Base-by-base conservation (phyloP, 92 coral and sea anemone species). In the Actinostola sp. region DNA sequence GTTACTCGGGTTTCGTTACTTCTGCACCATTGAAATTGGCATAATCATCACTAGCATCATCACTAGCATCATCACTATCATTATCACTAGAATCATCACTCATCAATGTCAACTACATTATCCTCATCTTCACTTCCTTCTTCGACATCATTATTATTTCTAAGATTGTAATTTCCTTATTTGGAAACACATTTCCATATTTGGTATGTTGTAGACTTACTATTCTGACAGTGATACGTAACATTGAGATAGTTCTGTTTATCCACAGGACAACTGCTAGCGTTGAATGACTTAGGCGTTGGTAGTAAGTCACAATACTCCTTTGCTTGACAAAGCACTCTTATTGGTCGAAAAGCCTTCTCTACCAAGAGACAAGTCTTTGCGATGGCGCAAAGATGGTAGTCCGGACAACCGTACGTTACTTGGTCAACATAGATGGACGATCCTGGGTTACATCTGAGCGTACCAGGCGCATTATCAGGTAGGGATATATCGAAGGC, bases 201-300 rank as follows among this genome's bases (percentile, higher is more conserved):
- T 39, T 39, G 7, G 14, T 39, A 39, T 7, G 14, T 39, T 7
- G 14, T 17, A 27, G 33, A 13, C 86, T 66, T 54, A 82, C 87
- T 67, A 57, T 61, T 45, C 38, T 82, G 87, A 74, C 89, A 84
- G 21, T 71, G 20, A 48, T 60, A 85, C 1, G 72, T 23, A 6
- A 85, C 69, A 39, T 80, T 66, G 39, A 85, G 71, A 24, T 60
- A 45, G 30, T 85, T 85, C n/a, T n/a, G n/a, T 0, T n/a, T 60
- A 7, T 44, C 58, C 16, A 82, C 77, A 23, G 78, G 66, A 26
- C 89, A 84, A 27, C 71, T 66, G 57, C 33, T 43, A 38, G 70
- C 63, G 19, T 82, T 82, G 39, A 76, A 67, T 15, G 56, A 39
- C 31, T n/a, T 32, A 5, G 74, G 74, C 29, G 74, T 50, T 10